Evolutionary conservation across 2,113 vertebrate species (phyloP).

Genomic region (Oncorhynchus gorbuscha): DNA sequence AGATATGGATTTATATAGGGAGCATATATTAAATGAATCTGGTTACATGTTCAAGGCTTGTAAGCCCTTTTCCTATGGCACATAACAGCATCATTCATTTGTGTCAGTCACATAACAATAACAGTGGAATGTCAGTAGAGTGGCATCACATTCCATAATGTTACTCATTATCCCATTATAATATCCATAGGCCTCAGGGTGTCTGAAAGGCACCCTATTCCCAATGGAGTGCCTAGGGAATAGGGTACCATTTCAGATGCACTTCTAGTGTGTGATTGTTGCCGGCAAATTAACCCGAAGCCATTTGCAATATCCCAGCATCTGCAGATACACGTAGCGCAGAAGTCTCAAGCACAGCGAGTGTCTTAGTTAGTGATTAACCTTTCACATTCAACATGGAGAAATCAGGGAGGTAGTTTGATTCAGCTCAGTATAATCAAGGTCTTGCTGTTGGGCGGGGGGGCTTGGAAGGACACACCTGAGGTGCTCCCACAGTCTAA

Average conservation of each 20-base stretch:
- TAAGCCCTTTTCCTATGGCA: background rate
- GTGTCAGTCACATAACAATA: background rate
- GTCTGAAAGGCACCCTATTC: too few species aligned
- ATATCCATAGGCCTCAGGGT: background rate
- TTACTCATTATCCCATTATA: background rate
- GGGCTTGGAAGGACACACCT: background rate
- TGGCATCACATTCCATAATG: background rate
- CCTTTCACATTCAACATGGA: background rate
- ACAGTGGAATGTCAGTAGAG: background rate
- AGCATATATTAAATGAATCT: background rate
- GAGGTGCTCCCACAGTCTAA: slow-evolving; percentile 3
- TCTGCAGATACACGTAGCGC: too few species aligned
- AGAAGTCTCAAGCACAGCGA: background rate
- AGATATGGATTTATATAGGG: background rate
- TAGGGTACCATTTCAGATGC: too few species aligned
- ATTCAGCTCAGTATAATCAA: background rate
- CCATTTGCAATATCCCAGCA: too few species aligned
- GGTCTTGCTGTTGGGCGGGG: background rate
- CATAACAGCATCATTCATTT: background rate
- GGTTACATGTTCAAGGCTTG: background rate
- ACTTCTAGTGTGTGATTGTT: too few species aligned
- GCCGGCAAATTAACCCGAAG: too few species aligned
- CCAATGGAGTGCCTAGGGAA: too few species aligned
- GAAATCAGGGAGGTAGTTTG: background rate
- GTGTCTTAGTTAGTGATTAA: background rate